Conservation (phyloP, 2,113 vertebrate genomes). For the Carassius gibelio region DNA sequence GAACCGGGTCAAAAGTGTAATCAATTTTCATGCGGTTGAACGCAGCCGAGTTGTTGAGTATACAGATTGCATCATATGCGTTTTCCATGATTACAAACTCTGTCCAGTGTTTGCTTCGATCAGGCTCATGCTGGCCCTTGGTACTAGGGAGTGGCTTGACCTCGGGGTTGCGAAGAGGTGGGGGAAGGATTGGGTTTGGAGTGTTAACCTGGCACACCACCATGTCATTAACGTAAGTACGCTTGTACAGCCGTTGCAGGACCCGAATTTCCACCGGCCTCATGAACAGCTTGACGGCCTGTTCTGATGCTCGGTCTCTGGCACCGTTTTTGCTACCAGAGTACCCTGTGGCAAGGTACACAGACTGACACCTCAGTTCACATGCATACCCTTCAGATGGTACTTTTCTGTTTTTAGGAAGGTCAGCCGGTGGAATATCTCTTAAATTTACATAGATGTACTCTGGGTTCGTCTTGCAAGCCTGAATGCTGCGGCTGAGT, state of each 20-base stretch:
- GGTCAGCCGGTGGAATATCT: constrained; percentile 86
- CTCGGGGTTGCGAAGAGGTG: constrained; percentile 86
- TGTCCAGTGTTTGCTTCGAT: constrained; percentile 86
- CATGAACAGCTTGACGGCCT: constrained; percentile 88
- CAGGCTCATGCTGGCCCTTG: constrained; percentile 71
- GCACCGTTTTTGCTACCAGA: constrained; percentile 94
- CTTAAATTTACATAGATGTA: constrained; percentile 94
- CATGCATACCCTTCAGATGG: constrained; percentile 90
- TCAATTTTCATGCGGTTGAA: constrained; percentile 93
- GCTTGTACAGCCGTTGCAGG: constrained; percentile 82
- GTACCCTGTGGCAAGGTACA: constrained; percentile 92
- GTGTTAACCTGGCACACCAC: constrained; percentile 84
- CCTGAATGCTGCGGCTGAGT: constrained; percentile 92
- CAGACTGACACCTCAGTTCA: constrained; percentile 90
- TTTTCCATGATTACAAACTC: constrained; percentile 93
- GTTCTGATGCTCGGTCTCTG: constrained; percentile 87
- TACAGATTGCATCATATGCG: constrained; percentile 89
- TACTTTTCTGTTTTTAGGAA: constrained; percentile 89
- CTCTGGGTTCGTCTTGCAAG: constrained; percentile 94
- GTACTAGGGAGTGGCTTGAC: constrained; percentile 78
- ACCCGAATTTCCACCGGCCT: constrained; percentile 85
- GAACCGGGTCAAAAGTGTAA: constrained; percentile 85
- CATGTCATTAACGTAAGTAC: constrained; percentile 81
- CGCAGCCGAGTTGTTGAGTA: constrained; percentile 94
- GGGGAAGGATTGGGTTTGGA: constrained; percentile 80